Evolutionary conservation across 2,113 vertebrate genomes (phyloP).

Genomic region (Crotalus tigris): DNA sequence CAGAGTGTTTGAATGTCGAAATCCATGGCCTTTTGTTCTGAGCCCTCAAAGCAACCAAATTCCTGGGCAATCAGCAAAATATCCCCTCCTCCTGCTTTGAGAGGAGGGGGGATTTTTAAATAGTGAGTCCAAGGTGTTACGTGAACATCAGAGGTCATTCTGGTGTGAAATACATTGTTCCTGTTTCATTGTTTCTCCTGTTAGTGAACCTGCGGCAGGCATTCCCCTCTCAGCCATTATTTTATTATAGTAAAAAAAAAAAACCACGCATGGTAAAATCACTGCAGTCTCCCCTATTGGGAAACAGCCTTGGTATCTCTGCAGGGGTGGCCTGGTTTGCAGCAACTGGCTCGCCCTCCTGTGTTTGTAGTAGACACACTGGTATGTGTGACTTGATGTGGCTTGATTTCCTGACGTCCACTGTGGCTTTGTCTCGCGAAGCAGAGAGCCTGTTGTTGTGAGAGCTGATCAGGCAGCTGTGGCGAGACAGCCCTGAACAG

Average conservation of each 20-base stretch:
- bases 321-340: neutral
- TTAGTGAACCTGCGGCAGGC: neutral
- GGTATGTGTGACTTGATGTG: neutral
- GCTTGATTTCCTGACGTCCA: neutral
- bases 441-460: rapidly evolving
- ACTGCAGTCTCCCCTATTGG: neutral
- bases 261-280: neutral
- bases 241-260: neutral
- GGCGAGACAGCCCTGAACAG: neutral
- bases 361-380: neutral
- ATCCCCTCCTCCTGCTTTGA: neutral
- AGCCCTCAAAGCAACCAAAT: neutral
- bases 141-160: neutral
- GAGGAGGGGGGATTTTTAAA: neutral
- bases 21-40: neutral
- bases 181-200: neutral
- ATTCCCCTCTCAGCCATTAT: neutral
- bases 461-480: neutral
- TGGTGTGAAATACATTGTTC: neutral
- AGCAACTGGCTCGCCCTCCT: neutral
- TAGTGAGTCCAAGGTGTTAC: neutral
- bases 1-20: neutral
- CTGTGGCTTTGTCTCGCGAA: neutral
- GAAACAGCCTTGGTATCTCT: neutral
- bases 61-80: neutral